Evolutionary conservation across 2,888 invertebrate species (phyloP).

Genomic region (Cecidostiba fungosa): DNA sequence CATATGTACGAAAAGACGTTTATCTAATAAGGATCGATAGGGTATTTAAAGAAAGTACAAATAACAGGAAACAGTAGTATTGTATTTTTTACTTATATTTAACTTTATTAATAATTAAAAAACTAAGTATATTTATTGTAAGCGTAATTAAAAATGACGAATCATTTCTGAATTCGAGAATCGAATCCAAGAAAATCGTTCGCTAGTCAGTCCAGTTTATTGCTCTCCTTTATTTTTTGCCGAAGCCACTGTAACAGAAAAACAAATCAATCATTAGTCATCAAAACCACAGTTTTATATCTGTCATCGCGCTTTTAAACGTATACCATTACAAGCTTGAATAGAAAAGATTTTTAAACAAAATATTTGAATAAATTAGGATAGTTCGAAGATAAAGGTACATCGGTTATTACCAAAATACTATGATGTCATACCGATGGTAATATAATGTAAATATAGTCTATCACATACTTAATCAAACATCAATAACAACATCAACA

Average conservation of each 20-base stretch:
- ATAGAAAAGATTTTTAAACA: neutral
- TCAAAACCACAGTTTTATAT: neutral
- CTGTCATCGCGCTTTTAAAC: neutral
- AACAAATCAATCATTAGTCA: neutral
- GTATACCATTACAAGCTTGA: neutral
- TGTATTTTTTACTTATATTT: neutral
- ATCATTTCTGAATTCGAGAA: neutral
- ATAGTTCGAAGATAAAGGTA: too few relatives aligned
- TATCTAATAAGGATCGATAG: neutral
- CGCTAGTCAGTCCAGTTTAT: constrained; percentile 12
- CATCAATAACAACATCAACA: neutral
- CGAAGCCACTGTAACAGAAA: constrained; percentile 26
- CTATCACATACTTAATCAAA: too few relatives aligned
- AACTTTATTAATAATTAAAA: constrained; percentile 11
- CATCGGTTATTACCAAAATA: too few relatives aligned
- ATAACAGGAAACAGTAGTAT: neutral
- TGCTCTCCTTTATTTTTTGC: constrained; percentile 17
- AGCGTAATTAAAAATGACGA: neutral
- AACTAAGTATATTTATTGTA: neutral
- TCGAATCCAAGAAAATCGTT: neutral
- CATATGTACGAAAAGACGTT: too few relatives aligned
- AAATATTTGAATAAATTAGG: too few relatives aligned
- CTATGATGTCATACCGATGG: too few relatives aligned
- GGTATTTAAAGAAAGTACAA: neutral
- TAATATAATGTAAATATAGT: neutral